A percentile compares a stretch with the other conserved stretches of the same genome.
Evolutionary conservation across 2,797 vertebrate genomes (phyloP).

Genomic region (Danio choprae): DNA sequence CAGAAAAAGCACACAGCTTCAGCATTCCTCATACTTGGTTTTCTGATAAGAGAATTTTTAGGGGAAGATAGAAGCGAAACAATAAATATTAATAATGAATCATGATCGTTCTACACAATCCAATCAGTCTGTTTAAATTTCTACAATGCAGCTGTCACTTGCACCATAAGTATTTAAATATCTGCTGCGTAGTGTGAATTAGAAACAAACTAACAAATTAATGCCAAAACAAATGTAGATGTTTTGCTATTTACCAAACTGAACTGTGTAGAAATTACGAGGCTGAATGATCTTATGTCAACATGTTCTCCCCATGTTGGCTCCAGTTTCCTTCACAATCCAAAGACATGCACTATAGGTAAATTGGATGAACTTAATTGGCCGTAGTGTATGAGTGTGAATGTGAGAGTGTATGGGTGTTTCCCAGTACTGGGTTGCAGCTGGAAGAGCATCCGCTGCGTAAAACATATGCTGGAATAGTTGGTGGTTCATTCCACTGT

Average conservation of each 20-base stretch:
- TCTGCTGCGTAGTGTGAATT: neutral
- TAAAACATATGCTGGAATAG: no score
- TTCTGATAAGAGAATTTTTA: neutral
- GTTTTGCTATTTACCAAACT: neutral
- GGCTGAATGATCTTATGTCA: no score
- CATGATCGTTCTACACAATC: constrained; percentile 26
- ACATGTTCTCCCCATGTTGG: no score
- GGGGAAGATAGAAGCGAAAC: constrained; percentile 11
- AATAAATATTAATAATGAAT: constrained; percentile 23
- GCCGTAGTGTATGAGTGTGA: no score
- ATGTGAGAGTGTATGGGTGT: no score
- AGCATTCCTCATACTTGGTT: constrained; percentile 14
- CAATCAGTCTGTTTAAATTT: constrained; percentile 11
- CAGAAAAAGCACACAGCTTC: constrained; percentile 13
- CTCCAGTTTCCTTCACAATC: no score
- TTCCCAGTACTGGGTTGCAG: no score
- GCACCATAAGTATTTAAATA: neutral
- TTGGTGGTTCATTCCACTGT: no score
- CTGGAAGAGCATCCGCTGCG: no score
- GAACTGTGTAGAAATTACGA: neutral
- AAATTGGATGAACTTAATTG: no score
- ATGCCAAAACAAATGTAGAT: neutral
- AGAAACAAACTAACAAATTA: no score
- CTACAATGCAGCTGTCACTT: neutral
- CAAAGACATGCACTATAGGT: no score